Conservation (phyloP, 2,888 invertebrate species). For the Coenonympha glycerion region DNA sequence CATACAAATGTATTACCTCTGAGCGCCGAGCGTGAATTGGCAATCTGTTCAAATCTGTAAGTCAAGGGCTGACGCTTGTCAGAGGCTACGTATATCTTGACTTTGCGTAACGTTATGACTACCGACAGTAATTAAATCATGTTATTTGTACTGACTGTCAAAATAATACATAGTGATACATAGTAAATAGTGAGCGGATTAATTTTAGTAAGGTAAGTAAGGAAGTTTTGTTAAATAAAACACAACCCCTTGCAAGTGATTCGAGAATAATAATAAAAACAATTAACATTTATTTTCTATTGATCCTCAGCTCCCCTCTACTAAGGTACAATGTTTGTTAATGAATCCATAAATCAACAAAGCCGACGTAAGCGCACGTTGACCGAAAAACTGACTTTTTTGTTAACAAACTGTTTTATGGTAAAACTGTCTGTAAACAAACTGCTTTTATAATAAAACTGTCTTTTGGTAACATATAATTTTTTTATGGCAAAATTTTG, state of each 20-base stretch:
- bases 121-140: no score
- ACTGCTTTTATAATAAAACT: slow-evolving; percentile 10
- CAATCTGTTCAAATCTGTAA: no score
- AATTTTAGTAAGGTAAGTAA: neutral
- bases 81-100: no score
- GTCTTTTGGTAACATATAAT: slow-evolving; percentile 19
- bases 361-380: slow-evolving; percentile 45
- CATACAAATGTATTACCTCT: no score
- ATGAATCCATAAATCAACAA: slow-evolving; percentile 69
- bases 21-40: no score
- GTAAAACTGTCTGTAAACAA: slow-evolving; percentile 9
- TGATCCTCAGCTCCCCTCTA: slow-evolving; percentile 69
- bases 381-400: slow-evolving; percentile 38
- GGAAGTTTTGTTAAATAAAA: slow-evolving; percentile 49
- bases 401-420: slow-evolving; percentile 19
- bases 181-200: no score
- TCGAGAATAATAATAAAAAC: slow-evolving; percentile 74
- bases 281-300: slow-evolving; percentile 73
- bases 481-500: slow-evolving; percentile 4
- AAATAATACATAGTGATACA: no score
- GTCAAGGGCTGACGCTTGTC: no score
- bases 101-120: no score
- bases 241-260: slow-evolving; percentile 69
- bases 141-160: no score
- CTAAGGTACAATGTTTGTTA: slow-evolving; percentile 69